Evolutionary conservation across 2,113 vertebrate species (phyloP), one percentile per base, ranked within the genome.

Genomic region (Potamarius usumacintae): DNA sequence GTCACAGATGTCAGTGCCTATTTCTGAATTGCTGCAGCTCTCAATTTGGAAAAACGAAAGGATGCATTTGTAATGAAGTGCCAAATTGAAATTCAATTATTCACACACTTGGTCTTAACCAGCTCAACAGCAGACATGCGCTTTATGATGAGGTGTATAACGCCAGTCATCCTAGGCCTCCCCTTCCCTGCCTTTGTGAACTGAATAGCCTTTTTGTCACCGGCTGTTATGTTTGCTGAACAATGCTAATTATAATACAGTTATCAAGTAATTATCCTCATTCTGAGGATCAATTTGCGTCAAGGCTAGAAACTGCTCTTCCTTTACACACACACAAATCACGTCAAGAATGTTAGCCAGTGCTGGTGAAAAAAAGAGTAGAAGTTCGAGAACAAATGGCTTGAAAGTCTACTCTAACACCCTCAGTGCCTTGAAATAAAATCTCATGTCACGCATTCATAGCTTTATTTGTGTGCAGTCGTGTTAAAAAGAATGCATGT

Each of bases 1-100:
- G 92, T 94, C 93, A 94, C 92, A 91, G 92, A 90, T 93, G 92
- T 92, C 91, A 90, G 93, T 92, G 92, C 93, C 74, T 91, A 89
- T 91, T 91, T 88, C 89, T 90, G 92, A 92, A 94, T 94, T 89
- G 87, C 83, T 82, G 88, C 84, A 90, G 92, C 91, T 93, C 90
- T 94, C 92, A 90, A 92, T 85, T 92, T 87, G 88, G 91, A 63
- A 89, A 92, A 91, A 89, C 86, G 78, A 90, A 89, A 93, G 92
- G 93, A 79, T 83, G 94, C 89, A 85, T 93, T 94, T 93, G 92
- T 92, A 91, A 90, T 92, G 90, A 94, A 92, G 89, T 91, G 92
- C 91, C 90, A 84, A 89, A 81, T 91, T 92, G 92, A 92, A 89
- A 88, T 88, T 72, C 60, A 87, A 86, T 91, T 88, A 90, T 82